Evolutionary conservation across 1,140 invertebrate species (phyloP).

Genomic region (Drosophila ogumai): DNA sequence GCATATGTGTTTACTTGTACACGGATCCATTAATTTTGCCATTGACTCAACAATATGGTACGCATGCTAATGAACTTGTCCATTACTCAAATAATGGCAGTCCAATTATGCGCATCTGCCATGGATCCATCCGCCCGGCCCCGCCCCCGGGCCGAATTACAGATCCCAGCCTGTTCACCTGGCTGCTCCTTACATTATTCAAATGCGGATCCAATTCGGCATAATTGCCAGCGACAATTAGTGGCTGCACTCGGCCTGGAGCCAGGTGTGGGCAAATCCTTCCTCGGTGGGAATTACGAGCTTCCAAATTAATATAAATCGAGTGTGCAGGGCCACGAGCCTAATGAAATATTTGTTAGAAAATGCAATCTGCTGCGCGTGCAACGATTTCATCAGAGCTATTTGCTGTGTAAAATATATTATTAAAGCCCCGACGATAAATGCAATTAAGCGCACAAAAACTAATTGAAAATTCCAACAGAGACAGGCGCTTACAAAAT

Average conservation of each 20-base stretch:
- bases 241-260: not conserved
- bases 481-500: not conserved
- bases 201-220: slow-evolving; percentile 3
- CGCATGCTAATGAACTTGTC: slow-evolving; percentile 31
- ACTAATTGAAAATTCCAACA: slow-evolving; percentile 49
- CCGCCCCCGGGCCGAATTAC: not conserved
- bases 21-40: slow-evolving; percentile 15
- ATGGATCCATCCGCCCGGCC: not conserved
- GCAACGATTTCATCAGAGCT: slow-evolving; percentile 2
- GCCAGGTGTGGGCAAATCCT: slow-evolving; percentile 1
- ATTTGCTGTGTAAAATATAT: slow-evolving; percentile 19
- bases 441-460: slow-evolving; percentile 45
- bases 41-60: not conserved
- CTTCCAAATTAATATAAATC: slow-evolving; percentile 1
- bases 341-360: slow-evolving; percentile 7
- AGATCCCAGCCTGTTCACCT: slow-evolving; percentile 8
- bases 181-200: slow-evolving; percentile 12
- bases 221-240: slow-evolving; percentile 10
- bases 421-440: slow-evolving; percentile 40
- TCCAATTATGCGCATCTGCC: slow-evolving; percentile 38
- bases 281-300: not conserved
- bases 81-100: slow-evolving; percentile 34
- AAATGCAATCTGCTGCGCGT: slow-evolving; percentile 6
- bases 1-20: not conserved
- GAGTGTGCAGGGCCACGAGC: not conserved